Base-by-base conservation (phyloP, 2,888 invertebrate genomes). In the Tipula vernalis region DNA sequence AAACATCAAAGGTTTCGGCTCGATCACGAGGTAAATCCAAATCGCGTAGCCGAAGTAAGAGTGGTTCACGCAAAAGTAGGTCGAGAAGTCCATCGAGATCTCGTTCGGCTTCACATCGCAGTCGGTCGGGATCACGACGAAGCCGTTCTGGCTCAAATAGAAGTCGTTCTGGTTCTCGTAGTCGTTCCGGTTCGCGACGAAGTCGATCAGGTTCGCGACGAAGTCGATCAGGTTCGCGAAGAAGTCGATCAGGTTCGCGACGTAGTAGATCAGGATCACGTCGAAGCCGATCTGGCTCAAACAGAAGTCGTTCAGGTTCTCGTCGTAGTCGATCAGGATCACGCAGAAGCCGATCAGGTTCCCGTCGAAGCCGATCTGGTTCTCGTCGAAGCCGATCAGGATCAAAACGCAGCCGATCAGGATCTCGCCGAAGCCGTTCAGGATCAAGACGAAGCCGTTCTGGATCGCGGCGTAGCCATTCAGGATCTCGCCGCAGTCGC, bases 301-400 rank as follows among this genome's bases (percentile, higher is more conserved):
- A 42, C 10, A 42, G 42, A 47, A 84, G 84, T 36, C 44, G 86
- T 8, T 87, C 87, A 44, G 36, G 86, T 36, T 85, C 84, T 86
- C 36, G 86, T 13, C 10, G 42, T 36, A 87, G 87, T 86, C 57
- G 87, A 28, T 86, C 87, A 39, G 83, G 51, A 3, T 87, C 87
- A 10, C 51, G 18, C 0, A 87, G 87, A 28, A 89, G 89, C 1
- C 88, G 89, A 4, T 89, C 88, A 51, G 90, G 89, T 36, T 90
- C 90, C 3, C 89, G 88, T 85, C 89, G 90, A 83, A 90, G 91
- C 1, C 89, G 89, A 84, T 90, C 89, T 87, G 89, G 90, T 3
- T 90, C 90, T n/a, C 87, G 88, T 83, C 87, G 89, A 36, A 89
- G 89, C 18, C 87, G 89, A 85, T 91, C 91, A 15, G 87, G 88